These are phyloP conservation scores for Pogonognathellus flavescens DNA, from an alignment of 1,140 invertebrate species.

Conservation along the genomic window DNA sequence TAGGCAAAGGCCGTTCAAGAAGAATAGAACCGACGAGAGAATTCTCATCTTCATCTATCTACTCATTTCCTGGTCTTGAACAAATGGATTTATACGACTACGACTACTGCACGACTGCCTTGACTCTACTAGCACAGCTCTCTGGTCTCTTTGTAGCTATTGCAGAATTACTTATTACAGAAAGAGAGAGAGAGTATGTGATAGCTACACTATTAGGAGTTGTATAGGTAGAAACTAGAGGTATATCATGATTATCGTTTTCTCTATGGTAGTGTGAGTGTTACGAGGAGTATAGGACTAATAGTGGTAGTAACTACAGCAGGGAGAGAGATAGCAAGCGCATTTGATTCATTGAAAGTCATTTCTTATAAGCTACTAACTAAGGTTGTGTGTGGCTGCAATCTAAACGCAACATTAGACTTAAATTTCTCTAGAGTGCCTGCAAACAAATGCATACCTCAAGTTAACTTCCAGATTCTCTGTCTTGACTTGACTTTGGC, in stretches of 20 bases:
- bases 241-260: no score
- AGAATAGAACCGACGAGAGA: background rate
- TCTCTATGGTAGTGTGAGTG: no score
- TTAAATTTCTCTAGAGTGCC: conserved; percentile 4
- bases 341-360: background rate
- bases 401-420: background rate
- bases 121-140: background rate
- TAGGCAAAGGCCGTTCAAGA: background rate
- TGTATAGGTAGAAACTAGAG: no score
- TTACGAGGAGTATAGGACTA: no score
- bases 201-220: no score
- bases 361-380: background rate
- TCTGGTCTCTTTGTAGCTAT: no score
- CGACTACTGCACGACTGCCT: background rate
- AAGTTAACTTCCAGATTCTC: conserved; percentile 14
- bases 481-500: background rate
- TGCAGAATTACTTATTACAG: no score
- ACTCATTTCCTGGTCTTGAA: conserved; percentile 31
- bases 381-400: background rate
- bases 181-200: no score
- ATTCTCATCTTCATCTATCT: conserved; percentile 26
- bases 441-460: conserved; percentile 30
- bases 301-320: no score
- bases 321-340: no score
- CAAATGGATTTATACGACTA: conserved; percentile 24